These are phyloP conservation scores for Rhombomys opimus DNA, from an alignment of 2,113 vertebrate genomes.

Conservation along the genomic window DNA sequence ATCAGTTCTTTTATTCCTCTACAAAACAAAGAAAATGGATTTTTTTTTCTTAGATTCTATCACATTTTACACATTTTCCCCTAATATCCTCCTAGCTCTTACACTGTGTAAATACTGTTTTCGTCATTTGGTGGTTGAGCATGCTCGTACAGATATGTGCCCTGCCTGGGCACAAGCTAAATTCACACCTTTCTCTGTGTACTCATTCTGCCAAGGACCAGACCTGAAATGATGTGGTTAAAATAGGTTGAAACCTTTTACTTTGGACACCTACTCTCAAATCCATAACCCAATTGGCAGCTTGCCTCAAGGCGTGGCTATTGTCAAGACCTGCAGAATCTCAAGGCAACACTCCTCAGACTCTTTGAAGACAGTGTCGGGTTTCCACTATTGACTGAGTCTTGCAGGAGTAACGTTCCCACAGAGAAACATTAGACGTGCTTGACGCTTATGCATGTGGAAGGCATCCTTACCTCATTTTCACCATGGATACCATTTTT, in stretches of 20 bases:
- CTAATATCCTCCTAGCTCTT: not conserved
- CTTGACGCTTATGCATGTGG: not conserved
- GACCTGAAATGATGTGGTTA: not conserved
- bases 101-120: not conserved
- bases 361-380: not conserved
- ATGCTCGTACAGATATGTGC: not conserved
- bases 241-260: not conserved
- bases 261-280: not conserved
- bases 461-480: not conserved
- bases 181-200: not conserved
- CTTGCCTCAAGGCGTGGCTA: rapidly evolving
- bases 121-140: not conserved
- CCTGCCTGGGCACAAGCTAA: not conserved
- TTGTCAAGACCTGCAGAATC: not conserved
- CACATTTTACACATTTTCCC: not conserved
- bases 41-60: slow-evolving; percentile 14
- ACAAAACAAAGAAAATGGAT: slow-evolving; percentile 46
- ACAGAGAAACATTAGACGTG: not conserved
- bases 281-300: not conserved
- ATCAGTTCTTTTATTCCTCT: slow-evolving; percentile 63
- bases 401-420: not conserved
- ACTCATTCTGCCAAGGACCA: not conserved
- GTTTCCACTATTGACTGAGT: not conserved
- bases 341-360: not conserved
- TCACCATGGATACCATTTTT: not conserved